Percentiles rank a stretch among this genome's conserved stretches.
phyloP scores from a whole-genome alignment of 2,797 vertebrate genomes.

The Tympanoctomys barrerae region DNA sequence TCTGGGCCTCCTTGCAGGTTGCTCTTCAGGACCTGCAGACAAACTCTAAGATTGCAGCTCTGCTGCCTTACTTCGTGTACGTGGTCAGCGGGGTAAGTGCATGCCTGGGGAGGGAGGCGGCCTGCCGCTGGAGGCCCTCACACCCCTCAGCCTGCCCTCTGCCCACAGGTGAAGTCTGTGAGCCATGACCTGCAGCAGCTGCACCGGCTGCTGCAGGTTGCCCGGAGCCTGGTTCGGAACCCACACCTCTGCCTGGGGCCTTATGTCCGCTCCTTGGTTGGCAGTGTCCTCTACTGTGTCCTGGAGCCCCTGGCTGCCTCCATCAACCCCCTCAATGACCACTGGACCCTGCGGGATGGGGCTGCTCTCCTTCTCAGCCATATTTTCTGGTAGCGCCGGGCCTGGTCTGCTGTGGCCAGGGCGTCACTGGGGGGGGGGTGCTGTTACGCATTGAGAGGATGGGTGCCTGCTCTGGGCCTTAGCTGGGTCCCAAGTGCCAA shows the following conservation, averaged over 20 bases:
- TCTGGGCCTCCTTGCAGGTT: constrained; percentile 86
- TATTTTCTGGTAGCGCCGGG: constrained; percentile 93
- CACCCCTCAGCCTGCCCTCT: accelerated
- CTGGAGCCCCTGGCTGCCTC: constrained; percentile 96
- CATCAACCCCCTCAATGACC: constrained; percentile 98
- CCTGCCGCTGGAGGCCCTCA: no score
- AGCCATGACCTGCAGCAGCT: constrained; percentile 97
- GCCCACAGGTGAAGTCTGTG: constrained; percentile 94
- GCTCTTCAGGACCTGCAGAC: constrained; percentile 96
- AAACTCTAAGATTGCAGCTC: constrained; percentile 96
- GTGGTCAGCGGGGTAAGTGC: constrained; percentile 96
- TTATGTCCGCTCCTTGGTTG: constrained; percentile 94
- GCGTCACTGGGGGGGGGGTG: neutral
- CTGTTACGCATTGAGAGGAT: no score
- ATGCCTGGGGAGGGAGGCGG: neutral
- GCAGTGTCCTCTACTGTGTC: constrained; percentile 97
- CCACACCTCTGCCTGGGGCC: constrained; percentile 95
- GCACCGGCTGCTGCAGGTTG: constrained; percentile 94
- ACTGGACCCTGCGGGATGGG: constrained; percentile 96
- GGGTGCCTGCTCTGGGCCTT: neutral
- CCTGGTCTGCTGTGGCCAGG: neutral
- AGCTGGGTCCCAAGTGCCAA: neutral
- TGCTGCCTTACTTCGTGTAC: constrained; percentile 97
- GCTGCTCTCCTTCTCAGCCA: constrained; percentile 95
- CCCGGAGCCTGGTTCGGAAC: constrained; percentile 95